Percentiles rank a stretch among this genome's conserved stretches.
Conservation (phyloP, 2,888 invertebrate genomes). For the Drosophila neonasuta region DNA sequence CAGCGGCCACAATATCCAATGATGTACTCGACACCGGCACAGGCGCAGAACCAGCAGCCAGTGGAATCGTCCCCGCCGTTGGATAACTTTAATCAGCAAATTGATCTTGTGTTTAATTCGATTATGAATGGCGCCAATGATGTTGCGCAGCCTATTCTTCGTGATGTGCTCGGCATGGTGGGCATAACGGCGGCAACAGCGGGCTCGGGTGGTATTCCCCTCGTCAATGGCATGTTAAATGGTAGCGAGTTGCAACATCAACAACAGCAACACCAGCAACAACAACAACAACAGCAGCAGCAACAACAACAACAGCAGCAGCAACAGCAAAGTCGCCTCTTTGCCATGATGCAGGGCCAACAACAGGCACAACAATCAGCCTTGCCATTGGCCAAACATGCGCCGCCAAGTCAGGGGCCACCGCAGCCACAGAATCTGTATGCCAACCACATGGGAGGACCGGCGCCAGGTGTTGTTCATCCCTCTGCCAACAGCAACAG, state of each 20-base stretch:
- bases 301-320: constrained; percentile 36
- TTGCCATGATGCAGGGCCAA: constrained; percentile 66
- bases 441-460: constrained; percentile 53
- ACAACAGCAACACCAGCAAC: constrained; percentile 48
- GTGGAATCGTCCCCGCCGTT: constrained; percentile 72
- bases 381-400: constrained; percentile 46
- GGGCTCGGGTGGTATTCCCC: constrained; percentile 40
- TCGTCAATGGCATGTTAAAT: constrained; percentile 61
- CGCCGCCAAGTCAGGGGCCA: constrained; percentile 37
- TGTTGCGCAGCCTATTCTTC: constrained; percentile 81
- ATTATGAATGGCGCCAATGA: constrained; percentile 81
- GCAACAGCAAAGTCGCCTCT: constrained; percentile 57
- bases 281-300: constrained; percentile 52
- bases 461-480: constrained; percentile 30
- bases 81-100: constrained; percentile 81
- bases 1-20: constrained; percentile 73
- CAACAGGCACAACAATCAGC: constrained; percentile 40
- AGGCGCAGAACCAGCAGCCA: constrained; percentile 53
- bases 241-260: constrained; percentile 65
- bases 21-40: constrained; percentile 64
- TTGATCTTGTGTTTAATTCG: constrained; percentile 82
- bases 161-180: constrained; percentile 81
- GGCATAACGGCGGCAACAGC: constrained; percentile 54
- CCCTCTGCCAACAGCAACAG: constrained; percentile 32
- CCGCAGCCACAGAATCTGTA: constrained; percentile 48